Evolutionary conservation across 2,113 vertebrate species (phyloP).

Genomic region (Oplegnathus fasciatus): DNA sequence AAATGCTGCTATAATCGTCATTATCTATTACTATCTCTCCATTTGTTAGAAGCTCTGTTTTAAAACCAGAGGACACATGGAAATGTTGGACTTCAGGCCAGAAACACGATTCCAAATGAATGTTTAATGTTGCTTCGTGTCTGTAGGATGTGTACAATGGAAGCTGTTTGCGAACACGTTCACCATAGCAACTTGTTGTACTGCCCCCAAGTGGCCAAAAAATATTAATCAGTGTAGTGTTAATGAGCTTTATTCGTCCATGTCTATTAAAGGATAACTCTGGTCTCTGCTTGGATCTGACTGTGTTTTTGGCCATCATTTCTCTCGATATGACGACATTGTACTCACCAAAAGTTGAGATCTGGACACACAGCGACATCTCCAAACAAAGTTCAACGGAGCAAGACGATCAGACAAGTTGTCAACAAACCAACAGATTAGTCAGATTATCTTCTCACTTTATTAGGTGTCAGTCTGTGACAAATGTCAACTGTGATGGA

Average conservation of each 20-base stretch:
- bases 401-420: not conserved
- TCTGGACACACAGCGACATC: not conserved
- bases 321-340: not conserved
- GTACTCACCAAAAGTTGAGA: not conserved
- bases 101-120: not conserved
- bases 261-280: not conserved
- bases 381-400: no score
- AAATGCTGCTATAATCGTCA: no score
- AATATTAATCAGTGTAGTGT: not conserved
- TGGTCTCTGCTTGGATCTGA: no score
- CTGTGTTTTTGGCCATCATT: no score
- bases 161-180: not conserved
- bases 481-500: no score
- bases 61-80: no score
- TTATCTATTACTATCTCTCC: no score
- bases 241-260: not conserved
- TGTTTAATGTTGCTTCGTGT: not conserved
- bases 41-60: no score
- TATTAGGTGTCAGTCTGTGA: no score
- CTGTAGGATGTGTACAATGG: not conserved
- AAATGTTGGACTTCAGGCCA: not conserved
- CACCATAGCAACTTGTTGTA: not conserved
- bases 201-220: not conserved
- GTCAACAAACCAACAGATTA: not conserved
- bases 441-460: not conserved